Evolutionary conservation across 2,797 vertebrate genomes (phyloP), one percentile per base, ranked within the genome.

Genomic region (Sebastiscus tertius): DNA sequence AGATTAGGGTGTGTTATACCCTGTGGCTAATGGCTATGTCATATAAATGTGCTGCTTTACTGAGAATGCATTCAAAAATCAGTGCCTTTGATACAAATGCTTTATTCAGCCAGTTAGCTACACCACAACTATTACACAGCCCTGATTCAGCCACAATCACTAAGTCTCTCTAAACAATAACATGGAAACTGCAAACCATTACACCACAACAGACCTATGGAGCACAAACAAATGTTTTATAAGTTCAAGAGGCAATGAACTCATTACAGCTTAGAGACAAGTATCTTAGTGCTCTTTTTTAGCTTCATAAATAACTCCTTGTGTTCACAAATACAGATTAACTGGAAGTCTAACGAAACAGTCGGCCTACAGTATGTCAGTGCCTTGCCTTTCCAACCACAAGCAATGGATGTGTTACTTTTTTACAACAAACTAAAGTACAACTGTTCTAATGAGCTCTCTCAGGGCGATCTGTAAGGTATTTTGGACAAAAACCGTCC

Each of bases 161-260:
- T 26, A 68, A 84, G 75, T 39, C 29, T 68, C 33, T 79, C 20
- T 49, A 63, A 80, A 83, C 61, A 70, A 18, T 34, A 31, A 80
- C 64, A 76, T 54, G 63, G 58, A 70, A 79, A 81, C 60, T 26
- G 54, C 63, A 64, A 80, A 74, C 68, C 61, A 61, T 72, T 4
- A 2, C 49, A 22, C 36, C 46, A 67, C 77, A 78, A 58, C 66
- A 79, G 20, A 54, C 31, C 22, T 18, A 66, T 33, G 31, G 22
- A 54, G 36, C 36, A 31, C 52, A 75, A 42, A 76, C 26, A 76
- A 59, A 80, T 33, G 31, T 29, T 77, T 61, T 16, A 5, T 5
- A 70, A 52, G 6, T 74, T 77, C 4, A 66, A 76, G 68, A 56
- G 46, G 33, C n/a, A 71, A 54, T 33, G 5, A 76, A 31, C 59